Evolutionary conservation across 2,113 vertebrate genomes (phyloP), one percentile per base, ranked within the genome.

Genomic region (Dasyprocta punctata): DNA sequence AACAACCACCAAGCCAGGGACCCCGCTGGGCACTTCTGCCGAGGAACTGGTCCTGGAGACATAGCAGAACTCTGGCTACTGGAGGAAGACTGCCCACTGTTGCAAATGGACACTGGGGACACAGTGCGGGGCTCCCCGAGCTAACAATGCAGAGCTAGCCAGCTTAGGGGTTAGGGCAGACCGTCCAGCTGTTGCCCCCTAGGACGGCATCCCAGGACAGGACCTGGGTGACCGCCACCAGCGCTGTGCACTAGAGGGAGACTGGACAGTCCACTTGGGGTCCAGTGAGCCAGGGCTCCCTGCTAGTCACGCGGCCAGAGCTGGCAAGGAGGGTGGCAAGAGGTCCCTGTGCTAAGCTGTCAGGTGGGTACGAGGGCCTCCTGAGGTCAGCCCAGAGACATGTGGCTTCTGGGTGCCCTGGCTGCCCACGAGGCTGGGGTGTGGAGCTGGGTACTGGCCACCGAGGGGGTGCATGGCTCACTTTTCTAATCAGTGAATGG

Each of bases 251-350:
- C 10, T 22, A 54, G 33, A 60, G 4, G 36, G 60, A 13, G 36
- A n/a, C 11, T 41, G 10, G 58, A 49, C 85, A 36, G 80, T 54
- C 24, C 49, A 2, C 54, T 38, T 58, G 16, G 30, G 49, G 24
- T 5, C 54, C 33, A 26, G 30, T 11, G 47, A 56, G 85, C 56
- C 63, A 92, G 83, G 61, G 36, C 20, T 54, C 52, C 33, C 19
- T 47, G 41, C n/a, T 33, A 30, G 73, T 47, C 82, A 58, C 22
- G 38, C n/a, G 26, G 38, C 19, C 47, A 84, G 58, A 89, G n/a
- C 41, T 92, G 60, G 61, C 17, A 49, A 28, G 0, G 2, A 14
- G 1, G 30, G 47, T 5, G 0, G 52, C 22, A 3, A 0, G 0
- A 8, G 36, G 56, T 28, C 5, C 38, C n/a, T 10, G 6, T 3